Base-by-base conservation (phyloP, 2,113 vertebrate genomes). In the Varanus komodoensis region DNA sequence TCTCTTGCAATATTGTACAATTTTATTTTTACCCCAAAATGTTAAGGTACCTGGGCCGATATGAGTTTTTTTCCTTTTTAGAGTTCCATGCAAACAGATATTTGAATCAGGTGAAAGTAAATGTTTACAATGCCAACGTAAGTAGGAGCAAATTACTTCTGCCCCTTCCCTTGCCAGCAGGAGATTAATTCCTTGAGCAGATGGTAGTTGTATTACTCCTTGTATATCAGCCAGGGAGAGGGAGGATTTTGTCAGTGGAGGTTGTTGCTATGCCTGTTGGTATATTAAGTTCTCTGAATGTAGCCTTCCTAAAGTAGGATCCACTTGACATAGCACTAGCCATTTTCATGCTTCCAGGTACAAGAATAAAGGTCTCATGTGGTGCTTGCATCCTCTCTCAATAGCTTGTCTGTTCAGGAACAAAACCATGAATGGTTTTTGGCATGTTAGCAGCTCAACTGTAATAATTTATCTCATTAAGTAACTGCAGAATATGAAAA, bases 91-190 rank as follows among this genome's bases (percentile, higher is more conserved):
- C 32, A 34, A 15, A 34, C 75, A 3, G 74, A 77, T 44, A 44
- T 7, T 25, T 29, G 29, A 69, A 69, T 29, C 34, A 38, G 8
- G n/a, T 75, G 73, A 75, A 75, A 34, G n/a, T 82, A 64, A 83
- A 82, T 82, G 12, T 83, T 83, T 75, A 38, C 29, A 86, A 75
- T 61, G 89, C 50, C 32, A 78, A 84, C 68, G 15, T 25, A 69
- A 29, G 17, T 84, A 29, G 23, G 4, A 34, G 4, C 32, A 85
- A 85, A 52, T 52, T 73, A 52, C 44, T 73, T 85, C 8, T 32
- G 32, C 15, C 54, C 82, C 8, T 50, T 6, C 1, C 25, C 38
- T 84, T 71, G 27, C 38, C 52, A 87, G 44, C 44, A 68, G 27
- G 8, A 5, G 8, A 77, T 54, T 87, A 50, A 74, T 75, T 9